A percentile compares a stretch with the other conserved stretches of the same genome.
Conservation (phyloP, 2,797 vertebrate species). For the Melanotaenia boesemani region DNA sequence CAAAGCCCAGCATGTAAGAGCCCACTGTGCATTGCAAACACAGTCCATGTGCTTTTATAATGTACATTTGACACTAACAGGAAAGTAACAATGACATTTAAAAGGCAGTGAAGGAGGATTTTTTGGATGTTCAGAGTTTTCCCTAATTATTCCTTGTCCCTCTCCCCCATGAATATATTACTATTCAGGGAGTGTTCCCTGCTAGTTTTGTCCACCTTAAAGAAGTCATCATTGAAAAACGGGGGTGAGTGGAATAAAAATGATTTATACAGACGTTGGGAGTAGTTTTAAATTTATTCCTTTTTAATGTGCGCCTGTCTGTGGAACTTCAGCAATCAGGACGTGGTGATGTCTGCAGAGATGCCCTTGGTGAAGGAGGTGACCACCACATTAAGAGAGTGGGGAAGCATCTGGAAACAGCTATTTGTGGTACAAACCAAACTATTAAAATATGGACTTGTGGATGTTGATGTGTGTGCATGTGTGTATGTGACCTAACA, state of each 20-base stretch:
- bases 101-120: not conserved
- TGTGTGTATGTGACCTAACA: slow-evolving; percentile 11
- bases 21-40: too few relatives aligned
- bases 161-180: slow-evolving; percentile 5
- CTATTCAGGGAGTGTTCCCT: slow-evolving; percentile 91
- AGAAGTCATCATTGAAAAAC: slow-evolving; percentile 88
- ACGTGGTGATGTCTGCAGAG: slow-evolving; percentile 87
- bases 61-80: slow-evolving; percentile 2
- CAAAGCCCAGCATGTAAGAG: slow-evolving; percentile 88
- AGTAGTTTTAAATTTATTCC: not conserved
- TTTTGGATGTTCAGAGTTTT: not conserved
- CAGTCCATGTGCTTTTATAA: slow-evolving; percentile 3
- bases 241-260: slow-evolving; percentile 82
- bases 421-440: slow-evolving; percentile 90
- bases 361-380: slow-evolving; percentile 97
- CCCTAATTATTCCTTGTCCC: not conserved
- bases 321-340: slow-evolving; percentile 80
- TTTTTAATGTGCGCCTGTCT: not conserved
- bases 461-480: not conserved
- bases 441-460: not conserved
- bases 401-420: slow-evolving; percentile 98
- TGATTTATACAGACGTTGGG: not conserved
- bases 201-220: slow-evolving; percentile 91
- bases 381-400: slow-evolving; percentile 95
- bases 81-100: not conserved